Base-by-base conservation (phyloP, 30 jellyfish, hydroid and myxozoan genomes). In the Hydractinia symbiolongicarpus region DNA sequence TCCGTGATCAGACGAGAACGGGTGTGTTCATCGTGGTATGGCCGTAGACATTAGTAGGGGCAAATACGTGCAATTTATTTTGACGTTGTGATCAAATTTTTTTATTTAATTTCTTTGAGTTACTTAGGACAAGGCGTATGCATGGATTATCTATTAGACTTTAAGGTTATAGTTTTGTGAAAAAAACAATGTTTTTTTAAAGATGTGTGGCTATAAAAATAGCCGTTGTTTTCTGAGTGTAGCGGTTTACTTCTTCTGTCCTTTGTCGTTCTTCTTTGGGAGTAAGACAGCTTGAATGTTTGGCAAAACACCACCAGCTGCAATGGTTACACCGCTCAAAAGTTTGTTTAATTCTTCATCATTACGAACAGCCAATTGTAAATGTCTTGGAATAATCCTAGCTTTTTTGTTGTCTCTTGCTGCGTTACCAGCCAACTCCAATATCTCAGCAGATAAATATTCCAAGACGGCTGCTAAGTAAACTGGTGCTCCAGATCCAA, bases 401-500 rank as follows among this genome's bases (percentile, higher is more conserved):
- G 95, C 53, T 75, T 93, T 93, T 78, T 93, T 93, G 95, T 93
- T 93, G 88, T 93, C 99, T 54, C 99, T 72, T 66, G 99, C 99
- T 13, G 99, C 99, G 71, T 93, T 93, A 10, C 99, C 99, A 79
- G 99, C 99, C 90, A 93, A 74, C 86, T 93, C 99, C 69, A 93
- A 76, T 67, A 93, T 87, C 72, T 93, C 99, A 72, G 99, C 99
- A 20, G 99, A 87, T 5, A 93, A 84, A 77, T 93, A 93, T 72
- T 93, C 99, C 61, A 93, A 79, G 4, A 88, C 99, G 17, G 98
- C 98, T 14, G 98, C 98, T 83, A 91, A 54, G 85, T 91, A 91
- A 61, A 91, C 98, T 4, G 98, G 98, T 0, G 98, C 98, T 21
- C 96, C 96, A 17, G 93, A 62, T 5, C 98, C 98, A 70, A 91